Evolutionary conservation across 2,888 invertebrate genomes (phyloP), one percentile per base, ranked within the genome.

Genomic region (Monochamus alternatus): DNA sequence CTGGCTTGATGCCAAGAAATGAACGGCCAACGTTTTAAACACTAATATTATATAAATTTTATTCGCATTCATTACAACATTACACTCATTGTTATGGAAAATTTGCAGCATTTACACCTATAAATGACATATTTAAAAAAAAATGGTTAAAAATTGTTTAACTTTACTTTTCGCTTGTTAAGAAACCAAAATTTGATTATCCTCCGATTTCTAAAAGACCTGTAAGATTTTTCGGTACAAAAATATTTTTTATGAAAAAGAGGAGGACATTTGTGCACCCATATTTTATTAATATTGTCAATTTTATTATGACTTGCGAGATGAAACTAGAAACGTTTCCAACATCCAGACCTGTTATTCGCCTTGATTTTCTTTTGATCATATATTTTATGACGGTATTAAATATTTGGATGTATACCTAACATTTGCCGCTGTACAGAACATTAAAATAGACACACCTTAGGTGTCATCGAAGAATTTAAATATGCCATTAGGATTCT

Each of bases 341-440:
- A 52, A 52, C 52, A 52, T 12, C 14, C 52, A 52, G 9, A 52
- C 4, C 52, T 14, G 52, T 52, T 52, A 12, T 52, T 9, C 38
- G 52, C 12, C n/a, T n/a, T 52, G n/a, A 52, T 52, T 52, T 58
- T 58, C 58, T 58, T 58, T 58, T 58, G 14, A 58, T 58, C 58
- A 14, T n/a, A 14, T 58, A 58, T 58, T 9, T 58, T 58, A 58
- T 58, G 14, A 30, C 58, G 12, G n/a, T 58, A 58, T 22, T 58
- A 58, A 58, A 58, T 12, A 58, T 58, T 58, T 12, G 14, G 30
- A 58, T 58, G 14, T 58, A 14, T 58, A 30, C 14, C 58, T 58
- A 58, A 58, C 22, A 58, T 58, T 58, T 58, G 30, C 58, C 14
- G 47, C 9, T 9, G 9, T 47, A 47, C 3, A 8, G 10, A 9